Evolutionary conservation across 1,140 invertebrate genomes (phyloP), one percentile per base, ranked within the genome.

Genomic region (Cotesia glomerata): DNA sequence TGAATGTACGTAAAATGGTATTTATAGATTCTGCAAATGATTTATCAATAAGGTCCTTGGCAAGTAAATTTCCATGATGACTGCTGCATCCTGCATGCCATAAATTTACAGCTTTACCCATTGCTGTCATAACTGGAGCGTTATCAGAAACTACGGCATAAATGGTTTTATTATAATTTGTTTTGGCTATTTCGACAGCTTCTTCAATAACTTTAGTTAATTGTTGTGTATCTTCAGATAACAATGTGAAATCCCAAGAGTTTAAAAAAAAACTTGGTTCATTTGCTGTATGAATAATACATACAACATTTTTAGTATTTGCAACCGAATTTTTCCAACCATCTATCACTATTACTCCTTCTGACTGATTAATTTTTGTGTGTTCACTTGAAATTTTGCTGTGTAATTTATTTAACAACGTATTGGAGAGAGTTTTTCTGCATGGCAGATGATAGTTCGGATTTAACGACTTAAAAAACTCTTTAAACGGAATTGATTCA

Each of bases 121-220:
- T 76, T 9, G 7, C 2, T 14, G 67, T 65, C 58, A 76, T 76
- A 14, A 52, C 45, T 14, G 72, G 71, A 16, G 72, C 69, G 65
- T 76, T 69, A 32, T 74, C 71, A 16, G 67, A 52, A n/a, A 72
- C 59, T 2, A 72, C 70, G 9, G 51, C 66, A 62, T 75, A 72
- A 7, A 75, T 67, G 51, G 67, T 65, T n/a, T 51, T 39, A 39
- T 76, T 76, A 34, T 54, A 76, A 14, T 32, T 58, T n/a, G 69
- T 49, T 73, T 65, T 56, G 7, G 72, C 58, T 14, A 69, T 35
- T 4, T 11, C 49, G 39, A 66, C 56, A 35, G 61, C 70, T 45
- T 72, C 11, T 4, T 75, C 26, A 18, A 68, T 39, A 11, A 72
- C 65, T 59, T 54, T 49, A 2, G 13, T 26, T 32, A 66, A 51